These are phyloP conservation scores for Portunus trituberculatus DNA, from an alignment of 1,140 invertebrate species.

Conservation along the genomic window DNA sequence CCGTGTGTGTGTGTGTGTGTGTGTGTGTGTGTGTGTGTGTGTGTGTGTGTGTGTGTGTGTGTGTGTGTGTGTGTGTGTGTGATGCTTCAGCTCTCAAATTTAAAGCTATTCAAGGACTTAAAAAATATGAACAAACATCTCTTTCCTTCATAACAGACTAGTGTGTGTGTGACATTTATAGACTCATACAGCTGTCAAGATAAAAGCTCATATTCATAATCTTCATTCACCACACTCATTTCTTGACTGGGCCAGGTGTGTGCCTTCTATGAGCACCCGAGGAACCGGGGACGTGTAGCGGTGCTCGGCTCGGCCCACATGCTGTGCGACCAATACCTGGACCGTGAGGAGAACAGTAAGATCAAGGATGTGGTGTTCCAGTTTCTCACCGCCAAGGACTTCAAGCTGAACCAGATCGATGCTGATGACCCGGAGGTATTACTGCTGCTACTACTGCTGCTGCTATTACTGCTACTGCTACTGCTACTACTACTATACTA, in stretches of 20 bases:
- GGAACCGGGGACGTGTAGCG: constrained; percentile 81
- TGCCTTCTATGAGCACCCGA: constrained; percentile 76
- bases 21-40: no score
- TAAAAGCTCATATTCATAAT: no score
- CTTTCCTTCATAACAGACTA: no score
- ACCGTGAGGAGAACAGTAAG: constrained; percentile 96
- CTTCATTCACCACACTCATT: background rate
- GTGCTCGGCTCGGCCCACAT: constrained; percentile 84
- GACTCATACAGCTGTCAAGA: no score
- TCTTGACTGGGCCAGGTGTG: constrained; percentile 62
- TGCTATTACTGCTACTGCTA: background rate
- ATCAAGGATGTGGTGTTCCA: constrained; percentile 94
- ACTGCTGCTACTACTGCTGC: background rate
- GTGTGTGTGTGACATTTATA: no score
- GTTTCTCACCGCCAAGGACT: constrained; percentile 87
- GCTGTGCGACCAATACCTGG: constrained; percentile 89
- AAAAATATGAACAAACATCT: no score
- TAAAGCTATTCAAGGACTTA: no score
- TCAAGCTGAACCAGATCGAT: constrained; percentile 90
- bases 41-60: no score
- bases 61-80: no score
- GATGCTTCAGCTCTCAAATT: no score
- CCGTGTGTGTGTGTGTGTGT: no score
- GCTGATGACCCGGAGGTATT: constrained; percentile 95
- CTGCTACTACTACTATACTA: background rate